Evolutionary conservation across 2,797 vertebrate genomes (phyloP).

Genomic region (Parauchenoglanis ngamensis): DNA sequence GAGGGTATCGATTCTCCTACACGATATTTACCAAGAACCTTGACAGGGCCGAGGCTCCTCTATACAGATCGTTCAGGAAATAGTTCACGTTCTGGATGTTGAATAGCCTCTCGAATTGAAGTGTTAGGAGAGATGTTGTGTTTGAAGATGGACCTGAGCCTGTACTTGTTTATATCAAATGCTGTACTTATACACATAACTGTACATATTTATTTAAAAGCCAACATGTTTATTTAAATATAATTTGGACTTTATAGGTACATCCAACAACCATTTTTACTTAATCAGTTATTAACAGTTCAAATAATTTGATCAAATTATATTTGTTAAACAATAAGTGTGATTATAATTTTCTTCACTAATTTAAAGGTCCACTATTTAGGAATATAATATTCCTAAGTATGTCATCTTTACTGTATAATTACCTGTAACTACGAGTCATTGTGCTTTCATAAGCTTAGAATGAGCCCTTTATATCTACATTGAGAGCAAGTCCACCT

Average conservation of each 20-base stretch:
- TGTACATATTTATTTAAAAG: background rate
- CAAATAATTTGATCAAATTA: background rate
- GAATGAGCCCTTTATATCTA: too few relatives aligned
- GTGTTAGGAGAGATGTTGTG: background rate
- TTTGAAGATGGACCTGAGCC: background rate
- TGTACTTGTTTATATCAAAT: background rate
- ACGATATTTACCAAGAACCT: conserved; percentile 72
- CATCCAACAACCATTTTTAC: background rate
- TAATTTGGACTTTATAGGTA: background rate
- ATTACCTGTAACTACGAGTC: too few relatives aligned
- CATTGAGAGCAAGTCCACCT: too few relatives aligned
- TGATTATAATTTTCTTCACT: background rate
- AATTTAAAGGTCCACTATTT: background rate
- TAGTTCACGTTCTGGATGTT: background rate
- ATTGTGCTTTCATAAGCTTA: too few relatives aligned
- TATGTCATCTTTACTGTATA: too few relatives aligned
- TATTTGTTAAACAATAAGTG: background rate
- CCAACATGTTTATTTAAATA: background rate
- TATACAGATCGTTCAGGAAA: background rate
- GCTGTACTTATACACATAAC: background rate
- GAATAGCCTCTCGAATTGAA: conserved; percentile 1
- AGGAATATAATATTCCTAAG: too few relatives aligned
- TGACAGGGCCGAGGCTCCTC: conserved; percentile 46
- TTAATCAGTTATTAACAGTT: background rate
- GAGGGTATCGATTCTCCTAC: conserved; percentile 71